These are phyloP conservation scores for Vidua macroura DNA, from an alignment of 2,113 vertebrate genomes.

Conservation along the genomic window DNA sequence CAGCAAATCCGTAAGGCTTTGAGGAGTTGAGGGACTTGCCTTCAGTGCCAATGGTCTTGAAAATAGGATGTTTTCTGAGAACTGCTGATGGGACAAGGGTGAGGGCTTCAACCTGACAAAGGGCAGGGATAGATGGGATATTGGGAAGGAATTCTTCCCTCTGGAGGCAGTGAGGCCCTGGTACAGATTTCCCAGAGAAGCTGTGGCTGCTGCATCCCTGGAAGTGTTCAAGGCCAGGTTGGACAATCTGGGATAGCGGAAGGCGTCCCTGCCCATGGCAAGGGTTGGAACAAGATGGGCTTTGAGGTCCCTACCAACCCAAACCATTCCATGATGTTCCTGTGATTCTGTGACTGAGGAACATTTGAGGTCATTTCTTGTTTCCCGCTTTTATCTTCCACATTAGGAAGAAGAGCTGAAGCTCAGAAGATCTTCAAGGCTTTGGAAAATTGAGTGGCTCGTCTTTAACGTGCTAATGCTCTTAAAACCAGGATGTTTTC, in stretches of 20 bases:
- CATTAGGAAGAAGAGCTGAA: background rate
- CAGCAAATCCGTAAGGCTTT: background rate
- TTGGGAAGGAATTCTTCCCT: background rate
- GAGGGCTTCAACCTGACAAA: background rate
- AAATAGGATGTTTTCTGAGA: background rate
- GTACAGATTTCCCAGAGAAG: background rate
- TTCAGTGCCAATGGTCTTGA: background rate
- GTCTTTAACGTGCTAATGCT: background rate
- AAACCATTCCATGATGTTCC: background rate
- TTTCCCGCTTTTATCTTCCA: background rate
- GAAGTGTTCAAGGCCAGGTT: background rate
- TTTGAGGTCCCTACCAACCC: background rate
- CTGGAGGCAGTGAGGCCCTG: background rate
- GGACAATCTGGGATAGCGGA: accelerated
- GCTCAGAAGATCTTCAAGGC: background rate
- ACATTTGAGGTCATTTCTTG: background rate
- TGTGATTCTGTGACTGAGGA: background rate
- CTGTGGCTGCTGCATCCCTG: background rate
- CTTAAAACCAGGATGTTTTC: background rate
- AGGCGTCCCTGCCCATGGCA: background rate
- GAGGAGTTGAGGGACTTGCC: background rate
- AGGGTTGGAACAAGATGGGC: accelerated
- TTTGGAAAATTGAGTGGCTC: background rate
- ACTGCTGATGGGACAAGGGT: background rate
- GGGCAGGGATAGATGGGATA: background rate